Conservation (phyloP, 2,888 invertebrate species). For the Apamea epomidion region DNA sequence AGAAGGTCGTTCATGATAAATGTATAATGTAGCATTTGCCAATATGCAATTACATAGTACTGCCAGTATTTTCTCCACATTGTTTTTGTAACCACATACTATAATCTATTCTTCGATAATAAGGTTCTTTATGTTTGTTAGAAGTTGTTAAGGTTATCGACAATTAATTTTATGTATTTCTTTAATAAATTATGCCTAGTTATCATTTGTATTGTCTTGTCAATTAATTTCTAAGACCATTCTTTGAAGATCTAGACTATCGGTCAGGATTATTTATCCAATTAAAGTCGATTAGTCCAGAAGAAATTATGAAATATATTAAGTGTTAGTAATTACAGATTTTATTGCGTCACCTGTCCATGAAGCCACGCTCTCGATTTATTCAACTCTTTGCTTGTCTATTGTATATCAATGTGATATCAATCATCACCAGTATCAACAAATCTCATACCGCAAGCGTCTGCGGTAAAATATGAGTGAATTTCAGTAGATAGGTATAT, state of each 20-base stretch:
- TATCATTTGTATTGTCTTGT: background rate
- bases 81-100: background rate
- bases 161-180: background rate
- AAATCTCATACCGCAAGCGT: background rate
- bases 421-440: background rate
- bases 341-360: background rate
- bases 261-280: background rate
- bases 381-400: background rate
- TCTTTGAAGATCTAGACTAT: background rate
- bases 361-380: background rate
- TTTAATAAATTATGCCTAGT: background rate
- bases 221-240: background rate
- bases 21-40: too few species aligned
- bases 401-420: background rate
- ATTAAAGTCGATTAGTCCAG: background rate
- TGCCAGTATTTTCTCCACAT: background rate
- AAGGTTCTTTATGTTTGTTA: background rate
- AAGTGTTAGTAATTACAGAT: background rate
- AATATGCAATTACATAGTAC: too few species aligned
- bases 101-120: background rate
- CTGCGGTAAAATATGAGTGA: background rate
- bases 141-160: background rate
- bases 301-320: constrained; percentile 4
- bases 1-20: too few species aligned
- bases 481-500: background rate